These are phyloP conservation scores for Apolygus lucorum DNA, from an alignment of 1,140 invertebrate genomes.

Conservation along the genomic window DNA sequence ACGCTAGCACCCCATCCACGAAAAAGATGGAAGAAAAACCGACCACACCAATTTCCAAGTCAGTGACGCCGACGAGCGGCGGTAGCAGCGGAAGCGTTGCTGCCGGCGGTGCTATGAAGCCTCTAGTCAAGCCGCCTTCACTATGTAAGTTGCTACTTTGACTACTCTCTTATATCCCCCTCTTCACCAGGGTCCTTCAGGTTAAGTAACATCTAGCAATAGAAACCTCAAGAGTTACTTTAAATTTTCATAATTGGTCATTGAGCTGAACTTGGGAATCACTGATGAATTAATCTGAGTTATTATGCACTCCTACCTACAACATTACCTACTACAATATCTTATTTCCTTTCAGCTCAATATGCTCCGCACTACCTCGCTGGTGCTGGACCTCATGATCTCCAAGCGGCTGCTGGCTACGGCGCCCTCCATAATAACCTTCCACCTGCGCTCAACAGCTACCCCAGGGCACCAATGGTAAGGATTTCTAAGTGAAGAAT, in stretches of 20 bases:
- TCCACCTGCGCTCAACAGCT: slow-evolving; percentile 37
- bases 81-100: slow-evolving; percentile 42
- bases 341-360: slow-evolving; percentile 36
- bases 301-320: no score
- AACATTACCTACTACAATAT: no score
- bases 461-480: slow-evolving; percentile 39
- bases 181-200: no score
- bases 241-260: no score
- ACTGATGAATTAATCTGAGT: no score
- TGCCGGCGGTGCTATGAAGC: slow-evolving; percentile 44
- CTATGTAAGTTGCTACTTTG: slow-evolving; percentile 37
- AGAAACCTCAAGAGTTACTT: no score
- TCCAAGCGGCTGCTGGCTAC: slow-evolving; percentile 35
- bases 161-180: no score
- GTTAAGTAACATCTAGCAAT: no score
- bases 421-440: slow-evolving; percentile 38
- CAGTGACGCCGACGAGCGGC: slow-evolving; percentile 72
- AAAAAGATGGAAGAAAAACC: slow-evolving; percentile 74
- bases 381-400: slow-evolving; percentile 40
- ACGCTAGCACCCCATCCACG: slow-evolving; percentile 66
- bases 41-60: slow-evolving; percentile 79
- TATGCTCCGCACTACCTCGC: slow-evolving; percentile 52
- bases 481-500: no score
- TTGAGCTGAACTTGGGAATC: background rate
- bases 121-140: slow-evolving; percentile 52